A percentile compares a stretch with the other conserved stretches of the same genome.
Evolutionary conservation across 2,113 vertebrate species (phyloP).

Genomic region (Sakesphorus luctuosus): DNA sequence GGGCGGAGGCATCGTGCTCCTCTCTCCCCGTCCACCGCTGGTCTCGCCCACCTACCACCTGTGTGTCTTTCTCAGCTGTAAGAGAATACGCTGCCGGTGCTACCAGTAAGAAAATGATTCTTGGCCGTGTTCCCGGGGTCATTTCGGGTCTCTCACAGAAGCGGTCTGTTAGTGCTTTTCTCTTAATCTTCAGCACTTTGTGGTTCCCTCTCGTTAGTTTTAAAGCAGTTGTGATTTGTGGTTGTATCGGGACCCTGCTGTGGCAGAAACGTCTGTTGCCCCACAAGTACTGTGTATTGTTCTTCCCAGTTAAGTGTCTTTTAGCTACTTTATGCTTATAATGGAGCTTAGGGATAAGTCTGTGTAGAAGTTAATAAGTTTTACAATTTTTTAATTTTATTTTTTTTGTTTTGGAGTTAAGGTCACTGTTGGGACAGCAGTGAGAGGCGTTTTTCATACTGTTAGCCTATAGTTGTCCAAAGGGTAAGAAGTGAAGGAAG

Average conservation of each 20-base stretch:
- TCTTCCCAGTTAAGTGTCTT: not conserved
- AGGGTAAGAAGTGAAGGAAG: not conserved
- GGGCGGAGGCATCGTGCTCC: not conserved
- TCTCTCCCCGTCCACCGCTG: rapidly evolving
- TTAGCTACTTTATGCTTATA: not conserved
- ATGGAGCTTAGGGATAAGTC: not conserved
- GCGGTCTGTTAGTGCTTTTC: slow-evolving; percentile 23
- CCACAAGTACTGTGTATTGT: not conserved
- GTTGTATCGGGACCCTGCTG: not conserved
- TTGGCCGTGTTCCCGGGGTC: slow-evolving; percentile 34
- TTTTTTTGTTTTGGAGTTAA: not conserved
- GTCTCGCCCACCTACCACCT: not conserved
- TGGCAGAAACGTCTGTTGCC: not conserved
- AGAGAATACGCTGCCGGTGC: not conserved
- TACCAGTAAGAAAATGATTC: slow-evolving; percentile 48
- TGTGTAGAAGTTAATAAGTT: not conserved
- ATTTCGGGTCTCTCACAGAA: slow-evolving; percentile 14
- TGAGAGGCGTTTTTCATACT: slow-evolving; percentile 4
- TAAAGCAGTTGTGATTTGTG: not conserved
- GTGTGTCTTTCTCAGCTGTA: not conserved
- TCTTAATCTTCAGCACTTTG: not conserved
- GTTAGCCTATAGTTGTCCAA: slow-evolving; percentile 3
- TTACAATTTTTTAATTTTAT: not conserved
- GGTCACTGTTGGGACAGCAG: slow-evolving; percentile 9
- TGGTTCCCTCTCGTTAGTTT: slow-evolving; percentile 10